phyloP scores from a whole-genome alignment of 2,113 vertebrate genomes.

The Paratilapia polleni region DNA sequence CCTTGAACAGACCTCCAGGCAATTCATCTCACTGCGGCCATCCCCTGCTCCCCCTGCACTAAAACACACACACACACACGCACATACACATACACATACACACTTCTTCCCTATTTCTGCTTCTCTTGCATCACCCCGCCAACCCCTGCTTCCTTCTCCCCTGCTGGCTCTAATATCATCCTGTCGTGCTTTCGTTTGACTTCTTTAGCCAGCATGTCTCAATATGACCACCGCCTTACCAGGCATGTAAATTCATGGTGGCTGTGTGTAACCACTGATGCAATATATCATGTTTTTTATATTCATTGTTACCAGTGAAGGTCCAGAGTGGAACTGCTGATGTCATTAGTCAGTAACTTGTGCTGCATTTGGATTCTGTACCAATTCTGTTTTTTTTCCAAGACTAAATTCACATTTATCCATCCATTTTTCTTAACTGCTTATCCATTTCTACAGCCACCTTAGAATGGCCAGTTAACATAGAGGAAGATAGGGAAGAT shows the following conservation, averaged over 20 bases:
- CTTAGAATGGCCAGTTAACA: too few relatives aligned
- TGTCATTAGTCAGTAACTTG: neutral
- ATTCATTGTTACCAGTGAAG: neutral
- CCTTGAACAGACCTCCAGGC: conserved; percentile 59
- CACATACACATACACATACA: neutral
- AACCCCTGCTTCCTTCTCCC: conserved; percentile 15
- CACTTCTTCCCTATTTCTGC: conserved; percentile 11
- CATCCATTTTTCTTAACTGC: neutral
- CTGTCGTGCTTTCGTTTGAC: conserved; percentile 22
- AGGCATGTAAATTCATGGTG: neutral
- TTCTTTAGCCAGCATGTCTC: conserved; percentile 21
- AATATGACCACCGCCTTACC: neutral
- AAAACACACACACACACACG: neutral
- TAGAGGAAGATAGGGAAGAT: too few relatives aligned
- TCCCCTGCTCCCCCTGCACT: conserved; percentile 7
- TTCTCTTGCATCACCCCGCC: conserved; percentile 48
- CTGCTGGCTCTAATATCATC: conserved; percentile 15
- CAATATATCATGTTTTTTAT: conserved; percentile 10
- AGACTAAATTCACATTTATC: neutral
- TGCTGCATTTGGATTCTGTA: neutral
- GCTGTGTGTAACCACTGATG: conserved; percentile 13
- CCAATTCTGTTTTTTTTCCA: neutral
- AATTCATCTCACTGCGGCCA: conserved; percentile 36
- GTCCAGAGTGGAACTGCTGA: neutral
- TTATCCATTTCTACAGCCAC: neutral